Evolutionary conservation across 1,140 invertebrate species (phyloP), one percentile per base, ranked within the genome.

Genomic region (Microplitis demolitor): DNA sequence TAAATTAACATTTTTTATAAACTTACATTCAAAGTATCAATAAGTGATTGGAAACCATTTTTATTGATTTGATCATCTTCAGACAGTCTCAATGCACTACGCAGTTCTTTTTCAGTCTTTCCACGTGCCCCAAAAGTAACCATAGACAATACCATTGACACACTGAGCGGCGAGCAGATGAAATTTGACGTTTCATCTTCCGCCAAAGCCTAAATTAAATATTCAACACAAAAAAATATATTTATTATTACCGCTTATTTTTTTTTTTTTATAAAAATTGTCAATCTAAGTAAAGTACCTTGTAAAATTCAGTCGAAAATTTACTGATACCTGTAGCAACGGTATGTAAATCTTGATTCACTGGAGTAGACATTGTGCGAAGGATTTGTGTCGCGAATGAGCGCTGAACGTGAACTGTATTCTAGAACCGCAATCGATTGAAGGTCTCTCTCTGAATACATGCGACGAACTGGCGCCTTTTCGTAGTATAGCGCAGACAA

Each of bases 141-240:
- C 69, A 71, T 71, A 4, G 45, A 64, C 24, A 71, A 50, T 3
- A 63, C 62, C 33, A 71, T 66, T 37, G 62, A 64, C 13, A 66
- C 69, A 66, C 69, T 71, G 11, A 66, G 16, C 4, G 91, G 89
- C 4, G 91, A 92, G 75, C 87, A 86, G 54, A 91, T 82, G 2
- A 91, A 70, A 79, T 91, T 92, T 51, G 84, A 71, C 16, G 78
- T 67, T 39, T 0, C 66, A 3, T 63, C 63, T 13, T 13, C 39
- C 53, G 64, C 54, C 4, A 84, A 62, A 53, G 16, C 51, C 82
- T 83, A 56, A 31, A 74, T 35, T 56, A 71, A 69, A 66, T 4
- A 58, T 14, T 5, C 24, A 24, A 24, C 24, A 24, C 24, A 45
- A 6, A 45, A 45, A 0, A 9, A 9, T 5, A 9, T 45, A 45